Evolutionary conservation across 2,113 vertebrate species (phyloP).

Genomic region (Engraulis encrasicolus): DNA sequence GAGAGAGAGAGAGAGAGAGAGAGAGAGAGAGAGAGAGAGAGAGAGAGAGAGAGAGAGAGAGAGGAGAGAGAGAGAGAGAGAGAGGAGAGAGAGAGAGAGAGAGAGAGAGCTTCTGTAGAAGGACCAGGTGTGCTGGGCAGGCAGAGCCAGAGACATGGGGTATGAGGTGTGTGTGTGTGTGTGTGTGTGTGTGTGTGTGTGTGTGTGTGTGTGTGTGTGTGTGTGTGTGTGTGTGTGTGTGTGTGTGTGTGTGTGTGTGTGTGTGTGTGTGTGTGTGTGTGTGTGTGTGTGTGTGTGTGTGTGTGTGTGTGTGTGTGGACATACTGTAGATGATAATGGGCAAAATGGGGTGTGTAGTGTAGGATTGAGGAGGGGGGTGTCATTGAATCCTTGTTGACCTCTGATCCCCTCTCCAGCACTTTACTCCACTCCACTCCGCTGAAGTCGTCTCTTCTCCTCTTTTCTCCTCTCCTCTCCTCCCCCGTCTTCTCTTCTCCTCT

Average conservation of each 20-base stretch:
- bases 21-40: background rate
- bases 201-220: background rate
- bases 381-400: slow-evolving; percentile 17
- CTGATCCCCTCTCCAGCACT: slow-evolving; percentile 27
- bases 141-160: background rate
- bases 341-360: background rate
- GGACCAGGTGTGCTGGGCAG: slow-evolving; percentile 29
- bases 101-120: slow-evolving; percentile 25
- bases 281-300: background rate
- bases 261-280: background rate
- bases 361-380: background rate
- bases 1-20: background rate
- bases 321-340: no score
- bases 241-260: background rate
- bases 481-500: no score
- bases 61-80: background rate
- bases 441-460: no score
- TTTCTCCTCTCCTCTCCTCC: slow-evolving; percentile 34
- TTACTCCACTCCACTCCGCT: slow-evolving; percentile 32
- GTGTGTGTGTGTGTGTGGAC: background rate
- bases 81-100: background rate
- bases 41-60: background rate
- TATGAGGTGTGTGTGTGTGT: background rate
- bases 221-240: background rate
- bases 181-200: background rate